Base-by-base conservation (phyloP, 1,140 invertebrate genomes). In the Drosophila nigromelanica region DNA sequence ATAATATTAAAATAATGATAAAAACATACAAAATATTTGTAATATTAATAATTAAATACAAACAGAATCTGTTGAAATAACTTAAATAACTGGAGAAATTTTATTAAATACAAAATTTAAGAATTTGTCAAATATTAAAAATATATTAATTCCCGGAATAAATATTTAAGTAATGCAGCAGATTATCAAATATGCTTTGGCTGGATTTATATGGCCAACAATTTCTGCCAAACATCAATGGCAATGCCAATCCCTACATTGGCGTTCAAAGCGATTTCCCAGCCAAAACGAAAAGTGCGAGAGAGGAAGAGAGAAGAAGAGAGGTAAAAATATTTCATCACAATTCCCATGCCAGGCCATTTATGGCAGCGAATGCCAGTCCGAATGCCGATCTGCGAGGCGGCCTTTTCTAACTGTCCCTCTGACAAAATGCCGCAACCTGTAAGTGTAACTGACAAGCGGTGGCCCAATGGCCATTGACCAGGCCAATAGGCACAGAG, bases 401-500 rank as follows among this genome's bases (percentile, higher is more conserved):
- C 75, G 69, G 83, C 83, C 82, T 87, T 86, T 78, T 87, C 82
- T 87, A 87, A 87, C 82, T 87, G 82, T 87, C 82, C 82, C 82
- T 87, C 82, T 87, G 82, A 87, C 82, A 87, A 89, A 87, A 87
- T 87, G 82, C 83, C 83, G 83, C 82, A 87, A 89, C 79, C 79
- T 87, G 83, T 79, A 87, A 83, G 75, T 89, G 79, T 80, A 87
- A 83, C 83, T 89, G 83, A 87, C 83, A 89, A 59, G 48, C 81
- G 39, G 30, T 55, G 73, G 58, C 58, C 61, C 42, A 71, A 58
- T 50, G 18, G 58, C 27, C 37, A 61, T 4, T 52, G 50, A 52
- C 50, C 50, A 35, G 54, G 24, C 67, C 45, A 50, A 52, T 45
- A 54, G 50, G 52, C 52, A 45, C 15, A 47, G 2, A 33, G 40